Base-by-base conservation (phyloP, 2,113 vertebrate species). In the Willisornis vidua region DNA sequence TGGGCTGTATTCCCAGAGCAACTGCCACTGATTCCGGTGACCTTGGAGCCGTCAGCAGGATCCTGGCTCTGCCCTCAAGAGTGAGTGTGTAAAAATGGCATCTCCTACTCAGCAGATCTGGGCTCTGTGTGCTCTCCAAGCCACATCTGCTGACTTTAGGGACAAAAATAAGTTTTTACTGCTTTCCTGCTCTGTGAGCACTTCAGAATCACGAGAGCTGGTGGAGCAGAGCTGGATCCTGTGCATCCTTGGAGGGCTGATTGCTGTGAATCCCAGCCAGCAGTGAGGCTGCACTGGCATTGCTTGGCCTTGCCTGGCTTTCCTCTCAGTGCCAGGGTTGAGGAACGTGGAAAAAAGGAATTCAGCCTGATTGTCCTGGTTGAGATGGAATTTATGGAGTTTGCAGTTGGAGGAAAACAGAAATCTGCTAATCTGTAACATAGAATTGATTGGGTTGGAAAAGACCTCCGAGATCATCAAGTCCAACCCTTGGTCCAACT, bases 91-190 rank as follows among this genome's bases (percentile, higher is more conserved):
- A 90, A 96, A 97, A 96, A 95, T 76, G 91, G 91, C 67, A 79
- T 91, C 85, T 94, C 90, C 78, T 94, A 88, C 94, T 97, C 96
- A 97, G 97, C 97, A 97, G 73, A 94, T 96, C 87, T 82, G 84
- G 49, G 45, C 4, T 29, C 84, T 85, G 45, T 49, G 81, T 19
- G 62, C 78, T 78, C 74, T 94, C 94, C 95, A 93, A 93, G 89
- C 83, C 86, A 85, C 79, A 94, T 93, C 89, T 96, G 97, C 96
- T 97, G 96, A 95, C 87, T 95, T 85, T 1, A 68, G 87, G 51
- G 91, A 93, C 89, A 84, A 93, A 95, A 96, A 88, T 87, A 95
- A 94, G 59, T 84, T 91, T 77, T 84, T 65, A 75, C 0, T n/a
- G 92, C 80, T 93, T 92, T 90, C 83, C 94, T 88, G 68, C 90